phyloP scores from a whole-genome alignment of 2,797 vertebrate genomes.

The Tinamus major region DNA sequence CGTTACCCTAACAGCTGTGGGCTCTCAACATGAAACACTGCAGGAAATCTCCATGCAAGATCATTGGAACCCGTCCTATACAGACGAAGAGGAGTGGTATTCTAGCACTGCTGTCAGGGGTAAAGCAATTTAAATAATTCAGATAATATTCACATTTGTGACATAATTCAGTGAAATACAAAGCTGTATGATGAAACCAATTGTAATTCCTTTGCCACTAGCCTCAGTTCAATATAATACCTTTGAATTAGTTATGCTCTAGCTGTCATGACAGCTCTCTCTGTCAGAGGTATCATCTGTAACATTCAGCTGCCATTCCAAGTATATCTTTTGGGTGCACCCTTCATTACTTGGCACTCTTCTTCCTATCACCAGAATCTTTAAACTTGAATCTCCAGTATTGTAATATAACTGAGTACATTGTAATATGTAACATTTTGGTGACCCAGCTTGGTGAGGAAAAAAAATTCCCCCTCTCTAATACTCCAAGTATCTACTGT shows the following conservation, averaged over 20 bases:
- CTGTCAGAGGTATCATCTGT: not conserved
- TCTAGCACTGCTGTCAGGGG: slow-evolving; percentile 27
- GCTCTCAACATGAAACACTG: not conserved
- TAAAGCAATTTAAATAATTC: slow-evolving; percentile 31
- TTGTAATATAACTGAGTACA: not conserved
- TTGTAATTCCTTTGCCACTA: not conserved
- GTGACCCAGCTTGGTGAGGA: not conserved
- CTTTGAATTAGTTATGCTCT: not conserved
- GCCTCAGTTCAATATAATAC: not conserved
- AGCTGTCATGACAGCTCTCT: not conserved
- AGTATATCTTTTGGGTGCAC: not conserved
- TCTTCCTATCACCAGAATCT: not conserved
- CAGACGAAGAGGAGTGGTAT: slow-evolving; percentile 48
- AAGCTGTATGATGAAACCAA: not conserved
- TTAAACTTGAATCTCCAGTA: not conserved
- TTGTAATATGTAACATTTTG: not conserved
- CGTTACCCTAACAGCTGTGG: slow-evolving; percentile 35
- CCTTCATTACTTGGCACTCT: not conserved
- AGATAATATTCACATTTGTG: not conserved
- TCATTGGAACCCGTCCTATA: not conserved
- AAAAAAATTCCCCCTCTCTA: not conserved
- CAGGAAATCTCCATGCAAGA: slow-evolving; percentile 7
- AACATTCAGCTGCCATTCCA: not conserved
- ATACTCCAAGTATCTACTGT: not conserved
- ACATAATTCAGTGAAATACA: not conserved